Evolutionary conservation across 2,888 invertebrate species (phyloP).

Genomic region (Pteria penguin): DNA sequence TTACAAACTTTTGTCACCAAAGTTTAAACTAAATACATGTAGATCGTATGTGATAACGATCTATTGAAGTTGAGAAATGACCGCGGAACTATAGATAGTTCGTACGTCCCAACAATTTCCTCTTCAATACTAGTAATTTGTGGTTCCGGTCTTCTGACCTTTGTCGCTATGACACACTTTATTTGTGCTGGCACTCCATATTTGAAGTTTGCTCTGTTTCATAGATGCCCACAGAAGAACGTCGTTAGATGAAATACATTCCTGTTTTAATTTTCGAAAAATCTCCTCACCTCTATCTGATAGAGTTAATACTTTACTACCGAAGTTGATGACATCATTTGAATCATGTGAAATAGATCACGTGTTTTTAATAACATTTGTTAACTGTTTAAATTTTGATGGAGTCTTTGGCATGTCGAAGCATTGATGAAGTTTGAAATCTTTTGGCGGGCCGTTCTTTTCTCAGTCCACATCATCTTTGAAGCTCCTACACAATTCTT

Average conservation of each 20-base stretch:
- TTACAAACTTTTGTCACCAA: too few species aligned
- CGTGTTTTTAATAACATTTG: neutral
- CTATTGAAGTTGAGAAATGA: constrained; percentile 17
- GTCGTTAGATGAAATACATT: constrained; percentile 8
- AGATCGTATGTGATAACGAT: neutral
- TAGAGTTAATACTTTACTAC: constrained; percentile 10
- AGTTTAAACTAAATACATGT: too few species aligned
- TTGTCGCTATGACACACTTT: neutral
- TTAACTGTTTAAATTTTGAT: neutral
- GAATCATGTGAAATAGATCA: constrained; percentile 5
- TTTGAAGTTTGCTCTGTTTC: constrained; percentile 11
- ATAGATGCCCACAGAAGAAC: constrained; percentile 6
- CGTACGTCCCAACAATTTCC: constrained; percentile 18
- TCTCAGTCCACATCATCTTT: neutral
- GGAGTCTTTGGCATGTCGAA: neutral
- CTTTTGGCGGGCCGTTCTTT: neutral
- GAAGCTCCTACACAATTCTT: neutral
- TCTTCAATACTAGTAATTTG: constrained; percentile 11
- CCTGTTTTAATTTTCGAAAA: neutral
- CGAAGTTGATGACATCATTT: constrained; percentile 20
- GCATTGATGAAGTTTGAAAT: neutral
- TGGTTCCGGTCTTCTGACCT: constrained; percentile 1
- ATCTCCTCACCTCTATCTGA: constrained; percentile 3
- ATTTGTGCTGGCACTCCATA: constrained; percentile 13
- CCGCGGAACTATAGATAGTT: constrained; percentile 19